Percentiles rank a stretch among this genome's conserved stretches.
phyloP scores from a whole-genome alignment of 1,140 invertebrate genomes.

The Achroia grisella region DNA sequence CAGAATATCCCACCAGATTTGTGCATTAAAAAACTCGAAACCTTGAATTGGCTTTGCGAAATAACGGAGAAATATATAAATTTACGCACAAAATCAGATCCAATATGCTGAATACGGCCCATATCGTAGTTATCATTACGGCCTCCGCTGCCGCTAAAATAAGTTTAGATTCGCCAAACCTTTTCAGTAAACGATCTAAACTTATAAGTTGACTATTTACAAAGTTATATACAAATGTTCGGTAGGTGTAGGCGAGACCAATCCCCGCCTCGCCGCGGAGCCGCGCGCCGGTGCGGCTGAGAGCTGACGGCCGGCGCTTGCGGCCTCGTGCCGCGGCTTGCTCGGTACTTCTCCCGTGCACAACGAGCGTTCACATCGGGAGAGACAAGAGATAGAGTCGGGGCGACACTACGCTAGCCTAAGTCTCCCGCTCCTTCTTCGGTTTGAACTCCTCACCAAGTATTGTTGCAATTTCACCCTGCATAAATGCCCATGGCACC shows the following conservation, averaged over 20 bases:
- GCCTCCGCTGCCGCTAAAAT: not conserved
- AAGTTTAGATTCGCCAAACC: not conserved
- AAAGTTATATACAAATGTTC: conserved; percentile 60
- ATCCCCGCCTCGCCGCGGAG: conserved; percentile 31
- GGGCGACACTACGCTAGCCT: conserved; percentile 57
- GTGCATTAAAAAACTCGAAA: conserved; percentile 18
- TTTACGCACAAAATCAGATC: conserved; percentile 17
- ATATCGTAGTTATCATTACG: not conserved
- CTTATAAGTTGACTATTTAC: conserved; percentile 51
- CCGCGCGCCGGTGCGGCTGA: conserved; percentile 23
- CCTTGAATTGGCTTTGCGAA: conserved; percentile 18
- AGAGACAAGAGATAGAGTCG: conserved; percentile 67
- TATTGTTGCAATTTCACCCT: conserved; percentile 99
- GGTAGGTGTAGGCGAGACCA: conserved; percentile 32
- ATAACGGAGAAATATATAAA: conserved; percentile 29
- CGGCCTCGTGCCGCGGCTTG: conserved; percentile 32
- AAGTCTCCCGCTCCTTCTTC: conserved; percentile 94
- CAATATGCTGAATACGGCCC: conserved; percentile 1
- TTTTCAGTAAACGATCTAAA: conserved; percentile 22
- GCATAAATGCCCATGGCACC: conserved; percentile 99
- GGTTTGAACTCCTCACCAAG: conserved; percentile 95
- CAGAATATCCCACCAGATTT: conserved; percentile 39
- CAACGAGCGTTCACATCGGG: conserved; percentile 33
- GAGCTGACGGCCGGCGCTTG: conserved; percentile 9
- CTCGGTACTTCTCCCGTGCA: conserved; percentile 25